Evolutionary conservation across 2,888 invertebrate genomes (phyloP).

Genomic region (Hirtodrosophila trivittata): DNA sequence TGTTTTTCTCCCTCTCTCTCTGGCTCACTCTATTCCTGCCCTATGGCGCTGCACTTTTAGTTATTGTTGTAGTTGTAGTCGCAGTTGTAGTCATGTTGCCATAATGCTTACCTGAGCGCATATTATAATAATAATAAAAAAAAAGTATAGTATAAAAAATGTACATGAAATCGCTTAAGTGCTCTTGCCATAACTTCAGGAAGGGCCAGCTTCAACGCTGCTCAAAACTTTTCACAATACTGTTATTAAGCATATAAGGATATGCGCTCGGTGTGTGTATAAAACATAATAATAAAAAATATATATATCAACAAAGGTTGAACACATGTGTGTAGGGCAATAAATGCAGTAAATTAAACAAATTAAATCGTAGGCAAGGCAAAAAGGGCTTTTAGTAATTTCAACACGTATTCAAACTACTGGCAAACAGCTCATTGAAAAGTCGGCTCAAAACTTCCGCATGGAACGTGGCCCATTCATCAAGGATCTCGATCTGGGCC

Average conservation of each 20-base stretch:
- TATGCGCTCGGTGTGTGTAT: not conserved
- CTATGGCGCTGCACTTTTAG: conserved; percentile 44
- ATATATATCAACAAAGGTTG: conserved; percentile 37
- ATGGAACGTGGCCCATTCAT: conserved; percentile 44
- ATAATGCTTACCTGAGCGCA: conserved; percentile 73
- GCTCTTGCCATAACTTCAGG: conserved; percentile 63
- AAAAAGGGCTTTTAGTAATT: conserved; percentile 20
- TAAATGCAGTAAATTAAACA: conserved; percentile 60
- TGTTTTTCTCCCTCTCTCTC: conserved; percentile 4
- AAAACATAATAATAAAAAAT: conserved; percentile 6
- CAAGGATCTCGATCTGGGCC: conserved; percentile 7
- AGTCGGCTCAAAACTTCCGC: conserved; percentile 51
- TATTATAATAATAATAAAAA: conserved; percentile 32
- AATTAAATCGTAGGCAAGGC: conserved; percentile 51
- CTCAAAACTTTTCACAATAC: conserved; percentile 55
- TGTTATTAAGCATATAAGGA: conserved; percentile 5
- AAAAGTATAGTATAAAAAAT: conserved; percentile 35
- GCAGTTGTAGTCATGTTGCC: conserved; percentile 61
- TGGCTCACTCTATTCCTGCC: conserved; percentile 1
- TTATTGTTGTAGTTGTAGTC: conserved; percentile 50
- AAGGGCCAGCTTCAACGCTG: conserved; percentile 36
- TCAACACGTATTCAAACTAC: conserved; percentile 41
- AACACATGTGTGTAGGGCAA: conserved; percentile 50
- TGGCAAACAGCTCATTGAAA: conserved; percentile 30
- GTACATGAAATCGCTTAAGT: conserved; percentile 72